Conservation (phyloP, 2,797 vertebrate species). For the Limnodromus scolopaceus region DNA sequence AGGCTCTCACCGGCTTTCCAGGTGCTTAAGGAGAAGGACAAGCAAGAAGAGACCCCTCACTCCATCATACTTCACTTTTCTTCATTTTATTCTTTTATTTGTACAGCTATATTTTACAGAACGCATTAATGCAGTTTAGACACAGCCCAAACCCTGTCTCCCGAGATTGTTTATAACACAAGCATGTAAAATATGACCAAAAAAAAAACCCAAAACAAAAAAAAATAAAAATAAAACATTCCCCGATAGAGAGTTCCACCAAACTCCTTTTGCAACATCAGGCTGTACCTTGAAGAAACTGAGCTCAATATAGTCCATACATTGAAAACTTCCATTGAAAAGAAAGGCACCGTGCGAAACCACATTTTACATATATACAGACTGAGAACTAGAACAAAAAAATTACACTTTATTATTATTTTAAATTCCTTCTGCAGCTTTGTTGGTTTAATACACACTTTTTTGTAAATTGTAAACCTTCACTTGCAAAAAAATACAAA, state of each 20-base stretch:
- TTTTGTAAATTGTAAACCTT: conserved; percentile 96
- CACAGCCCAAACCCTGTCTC: conserved; percentile 91
- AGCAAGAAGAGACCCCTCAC: conserved; percentile 21
- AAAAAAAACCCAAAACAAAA: conserved; percentile 1
- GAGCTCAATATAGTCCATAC: conserved; percentile 73
- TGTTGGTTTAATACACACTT: conserved; percentile 90
- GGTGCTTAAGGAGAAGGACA: background rate
- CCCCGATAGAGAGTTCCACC: conserved; percentile 77
- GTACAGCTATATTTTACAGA: conserved; percentile 97
- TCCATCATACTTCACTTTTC: conserved; percentile 84
- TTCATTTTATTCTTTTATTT: conserved; percentile 97
- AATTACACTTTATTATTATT: conserved; percentile 86
- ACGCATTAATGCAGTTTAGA: conserved; percentile 91
- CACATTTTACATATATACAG: conserved; percentile 85
- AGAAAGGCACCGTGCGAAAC: conserved; percentile 86
- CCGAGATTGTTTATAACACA: conserved; percentile 90
- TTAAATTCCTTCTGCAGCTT: conserved; percentile 89
- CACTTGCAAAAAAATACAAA: conserved; percentile 97
- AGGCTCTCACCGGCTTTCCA: background rate
- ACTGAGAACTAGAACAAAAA: conserved; percentile 81
- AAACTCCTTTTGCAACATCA: conserved; percentile 72
- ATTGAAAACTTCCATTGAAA: conserved; percentile 81
- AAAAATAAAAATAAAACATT: conserved; percentile 73
- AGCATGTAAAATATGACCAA: conserved; percentile 81
- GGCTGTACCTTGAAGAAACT: conserved; percentile 80